These are phyloP conservation scores for Eristalinus sepulchralis DNA, from an alignment of 2,888 invertebrate genomes.

Conservation along the genomic window DNA sequence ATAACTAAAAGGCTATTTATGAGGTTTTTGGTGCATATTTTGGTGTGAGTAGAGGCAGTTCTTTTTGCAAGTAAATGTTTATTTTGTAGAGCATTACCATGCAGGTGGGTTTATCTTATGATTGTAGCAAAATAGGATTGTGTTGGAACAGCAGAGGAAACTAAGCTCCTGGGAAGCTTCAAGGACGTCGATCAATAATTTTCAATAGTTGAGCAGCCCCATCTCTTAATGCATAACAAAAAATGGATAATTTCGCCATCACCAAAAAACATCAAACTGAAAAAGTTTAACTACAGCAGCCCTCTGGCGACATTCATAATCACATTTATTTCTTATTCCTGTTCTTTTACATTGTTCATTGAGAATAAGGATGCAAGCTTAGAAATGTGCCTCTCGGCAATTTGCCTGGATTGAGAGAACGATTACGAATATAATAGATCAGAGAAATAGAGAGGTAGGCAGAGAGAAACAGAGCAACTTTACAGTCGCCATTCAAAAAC, in stretches of 20 bases:
- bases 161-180: neutral
- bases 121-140: constrained; percentile 12
- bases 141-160: neutral
- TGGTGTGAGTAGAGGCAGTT: neutral
- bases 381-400: constrained; percentile 56
- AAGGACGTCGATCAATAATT: constrained; percentile 20
- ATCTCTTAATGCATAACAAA: constrained; percentile 11
- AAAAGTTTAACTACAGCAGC: constrained; percentile 60
- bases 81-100: constrained; percentile 8
- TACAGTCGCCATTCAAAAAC: too few species aligned
- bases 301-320: constrained; percentile 60
- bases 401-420: constrained; percentile 42
- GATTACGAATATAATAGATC: too few species aligned
- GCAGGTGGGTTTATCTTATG: constrained; percentile 40
- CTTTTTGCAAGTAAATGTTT: too few species aligned
- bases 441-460: neutral
- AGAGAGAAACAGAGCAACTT: too few species aligned
- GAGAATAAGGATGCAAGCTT: constrained; percentile 49
- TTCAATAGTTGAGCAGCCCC: constrained; percentile 16
- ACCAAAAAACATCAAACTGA: neutral
- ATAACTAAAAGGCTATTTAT: constrained; percentile 24
- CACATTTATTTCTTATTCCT: constrained; percentile 27
- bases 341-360: neutral
- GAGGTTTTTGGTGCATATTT: neutral
- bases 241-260: neutral